phyloP scores from a whole-genome alignment of 2,113 vertebrate genomes.

The Anas platyrhynchos region DNA sequence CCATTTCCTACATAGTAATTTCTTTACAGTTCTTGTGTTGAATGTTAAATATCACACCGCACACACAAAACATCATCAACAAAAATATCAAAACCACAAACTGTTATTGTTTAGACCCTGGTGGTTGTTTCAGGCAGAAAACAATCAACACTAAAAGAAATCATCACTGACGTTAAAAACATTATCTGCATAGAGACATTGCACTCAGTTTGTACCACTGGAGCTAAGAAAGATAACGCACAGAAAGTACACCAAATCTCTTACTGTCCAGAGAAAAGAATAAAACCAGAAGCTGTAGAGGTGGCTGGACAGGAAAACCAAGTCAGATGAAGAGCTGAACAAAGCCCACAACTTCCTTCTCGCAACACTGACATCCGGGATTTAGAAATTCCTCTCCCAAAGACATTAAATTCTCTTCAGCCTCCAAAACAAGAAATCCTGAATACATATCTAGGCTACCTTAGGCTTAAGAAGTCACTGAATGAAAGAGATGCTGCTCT shows the following conservation, averaged over 20 bases:
- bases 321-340: background rate
- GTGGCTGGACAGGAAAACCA: background rate
- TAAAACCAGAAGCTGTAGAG: background rate
- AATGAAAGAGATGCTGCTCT: background rate
- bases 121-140: background rate
- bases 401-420: background rate
- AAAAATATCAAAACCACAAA: background rate
- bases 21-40: background rate
- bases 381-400: background rate
- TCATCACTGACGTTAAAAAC: fast-evolving
- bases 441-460: background rate
- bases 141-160: background rate
- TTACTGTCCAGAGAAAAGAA: background rate
- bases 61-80: background rate
- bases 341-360: background rate
- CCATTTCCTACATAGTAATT: background rate
- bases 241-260: background rate
- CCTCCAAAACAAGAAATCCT: background rate
- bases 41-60: background rate
- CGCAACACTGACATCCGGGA: background rate
- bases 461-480: background rate
- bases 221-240: background rate
- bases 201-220: background rate
- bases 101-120: background rate
- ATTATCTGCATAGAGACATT: background rate